A percentile compares a stretch with the other conserved stretches of the same genome.
Evolutionary conservation across 2,888 invertebrate species (phyloP).

Genomic region (Boloria selene): DNA sequence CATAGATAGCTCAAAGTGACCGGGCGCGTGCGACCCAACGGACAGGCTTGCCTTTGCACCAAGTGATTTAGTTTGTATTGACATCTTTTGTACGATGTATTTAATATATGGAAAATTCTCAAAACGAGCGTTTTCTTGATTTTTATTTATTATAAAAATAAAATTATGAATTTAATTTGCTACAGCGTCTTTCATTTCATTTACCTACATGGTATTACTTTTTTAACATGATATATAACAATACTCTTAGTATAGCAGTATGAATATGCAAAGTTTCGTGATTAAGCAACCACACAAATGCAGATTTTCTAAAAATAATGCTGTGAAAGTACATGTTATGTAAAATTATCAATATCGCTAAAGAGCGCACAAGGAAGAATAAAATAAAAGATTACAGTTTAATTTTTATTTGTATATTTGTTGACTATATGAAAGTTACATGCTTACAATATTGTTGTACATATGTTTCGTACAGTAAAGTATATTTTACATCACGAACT

Average conservation of each 20-base stretch:
- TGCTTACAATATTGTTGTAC: background rate
- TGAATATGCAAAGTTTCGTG: too few species aligned
- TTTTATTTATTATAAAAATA: conserved; percentile 82
- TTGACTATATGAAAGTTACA: background rate
- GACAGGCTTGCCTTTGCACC: conserved; percentile 82
- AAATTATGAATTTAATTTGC: conserved; percentile 82
- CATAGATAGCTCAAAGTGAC: conserved; percentile 60
- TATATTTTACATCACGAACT: conserved; percentile 14
- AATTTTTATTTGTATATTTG: too few species aligned
- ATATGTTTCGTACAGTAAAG: background rate
- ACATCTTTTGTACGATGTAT: conserved; percentile 83
- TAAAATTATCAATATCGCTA: too few species aligned
- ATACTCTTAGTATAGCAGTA: background rate
- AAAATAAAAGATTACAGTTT: too few species aligned
- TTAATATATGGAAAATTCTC: conserved; percentile 79
- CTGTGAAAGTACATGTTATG: too few species aligned
- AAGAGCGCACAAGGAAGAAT: too few species aligned
- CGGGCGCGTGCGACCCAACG: conserved; percentile 59
- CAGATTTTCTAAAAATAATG: too few species aligned
- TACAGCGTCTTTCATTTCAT: conserved; percentile 50
- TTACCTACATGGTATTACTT: background rate
- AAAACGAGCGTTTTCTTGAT: conserved; percentile 77
- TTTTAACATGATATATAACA: background rate
- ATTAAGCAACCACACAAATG: too few species aligned
- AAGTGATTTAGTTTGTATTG: conserved; percentile 82